Evolutionary conservation across 2,888 invertebrate genomes (phyloP).

Genomic region (Sarcophaga rosellei): DNA sequence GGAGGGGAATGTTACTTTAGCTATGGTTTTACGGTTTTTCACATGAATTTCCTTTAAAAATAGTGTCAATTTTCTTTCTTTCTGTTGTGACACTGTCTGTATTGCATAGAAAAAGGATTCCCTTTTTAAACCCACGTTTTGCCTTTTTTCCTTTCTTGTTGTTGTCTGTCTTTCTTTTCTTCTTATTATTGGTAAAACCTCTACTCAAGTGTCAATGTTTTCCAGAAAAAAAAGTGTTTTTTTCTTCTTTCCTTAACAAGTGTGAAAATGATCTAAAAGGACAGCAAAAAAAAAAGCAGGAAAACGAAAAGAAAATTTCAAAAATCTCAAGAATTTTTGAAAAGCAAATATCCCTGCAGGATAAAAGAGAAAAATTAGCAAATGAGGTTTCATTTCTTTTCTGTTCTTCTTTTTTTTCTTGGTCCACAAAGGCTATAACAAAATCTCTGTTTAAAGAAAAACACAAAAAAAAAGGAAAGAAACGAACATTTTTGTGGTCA

Average conservation of each 20-base stretch:
- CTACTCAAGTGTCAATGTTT: constrained; percentile 51
- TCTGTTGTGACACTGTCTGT: not conserved
- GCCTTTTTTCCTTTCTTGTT: not conserved
- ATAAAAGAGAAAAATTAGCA: constrained; percentile 43
- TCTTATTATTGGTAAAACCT: not conserved
- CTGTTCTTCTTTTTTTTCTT: not conserved
- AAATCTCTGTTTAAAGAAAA: not conserved
- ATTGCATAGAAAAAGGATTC: not conserved
- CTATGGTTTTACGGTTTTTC: not conserved
- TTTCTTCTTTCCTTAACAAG: constrained; percentile 40
- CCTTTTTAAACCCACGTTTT: constrained; percentile 27
- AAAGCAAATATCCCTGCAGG: constrained; percentile 36
- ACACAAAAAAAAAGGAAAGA: not conserved
- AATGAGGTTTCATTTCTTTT: constrained; percentile 19
- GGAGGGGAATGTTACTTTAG: no score
- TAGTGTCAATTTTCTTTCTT: constrained; percentile 5
- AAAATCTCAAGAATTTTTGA: constrained; percentile 1
- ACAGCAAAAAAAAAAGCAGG: not conserved
- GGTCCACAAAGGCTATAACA: not conserved
- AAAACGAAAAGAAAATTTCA: constrained; percentile 20
- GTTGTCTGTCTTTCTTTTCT: no score
- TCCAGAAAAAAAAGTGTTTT: not conserved
- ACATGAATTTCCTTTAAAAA: constrained; percentile 34
- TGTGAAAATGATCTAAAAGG: constrained; percentile 41
- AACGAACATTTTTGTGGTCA: constrained; percentile 46